A percentile compares a stretch with the other conserved stretches of the same genome.
Evolutionary conservation across 2,888 invertebrate species (phyloP).

Genomic region (Limnephilus auricula): DNA sequence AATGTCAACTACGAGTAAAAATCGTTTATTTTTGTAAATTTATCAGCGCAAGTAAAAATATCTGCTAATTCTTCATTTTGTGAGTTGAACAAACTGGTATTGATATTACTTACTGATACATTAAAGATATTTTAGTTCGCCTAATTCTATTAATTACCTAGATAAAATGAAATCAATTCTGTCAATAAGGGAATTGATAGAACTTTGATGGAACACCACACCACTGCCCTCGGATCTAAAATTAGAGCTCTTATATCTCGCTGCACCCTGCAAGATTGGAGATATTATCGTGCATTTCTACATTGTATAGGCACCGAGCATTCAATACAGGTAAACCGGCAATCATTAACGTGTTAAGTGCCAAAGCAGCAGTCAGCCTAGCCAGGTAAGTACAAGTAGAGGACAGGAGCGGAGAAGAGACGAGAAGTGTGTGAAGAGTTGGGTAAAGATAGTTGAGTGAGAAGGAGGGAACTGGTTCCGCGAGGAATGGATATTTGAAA

Average conservation of each 20-base stretch:
- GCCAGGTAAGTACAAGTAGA: not conserved
- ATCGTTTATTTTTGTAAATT: no score
- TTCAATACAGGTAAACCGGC: not conserved
- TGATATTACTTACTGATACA: no score
- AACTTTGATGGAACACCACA: not conserved
- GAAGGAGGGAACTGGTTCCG: constrained; percentile 2
- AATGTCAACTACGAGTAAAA: no score
- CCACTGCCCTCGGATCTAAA: not conserved
- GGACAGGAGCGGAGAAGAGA: not conserved
- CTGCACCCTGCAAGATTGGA: not conserved
- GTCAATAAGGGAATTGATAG: not conserved
- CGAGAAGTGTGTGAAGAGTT: not conserved
- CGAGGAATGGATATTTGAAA: constrained; percentile 3
- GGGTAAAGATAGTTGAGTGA: not conserved
- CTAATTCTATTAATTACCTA: no score
- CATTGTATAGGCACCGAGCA: not conserved
- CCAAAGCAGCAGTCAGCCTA: not conserved
- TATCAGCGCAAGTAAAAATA: no score
- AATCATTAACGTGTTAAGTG: constrained; percentile 2
- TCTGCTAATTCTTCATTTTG: no score
- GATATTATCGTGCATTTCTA: not conserved
- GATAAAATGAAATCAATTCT: no score
- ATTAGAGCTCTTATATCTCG: not conserved
- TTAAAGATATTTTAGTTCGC: no score
- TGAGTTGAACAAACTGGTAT: no score